phyloP scores from a whole-genome alignment of 2,113 vertebrate genomes.

The Thalassoma bifasciatum region DNA sequence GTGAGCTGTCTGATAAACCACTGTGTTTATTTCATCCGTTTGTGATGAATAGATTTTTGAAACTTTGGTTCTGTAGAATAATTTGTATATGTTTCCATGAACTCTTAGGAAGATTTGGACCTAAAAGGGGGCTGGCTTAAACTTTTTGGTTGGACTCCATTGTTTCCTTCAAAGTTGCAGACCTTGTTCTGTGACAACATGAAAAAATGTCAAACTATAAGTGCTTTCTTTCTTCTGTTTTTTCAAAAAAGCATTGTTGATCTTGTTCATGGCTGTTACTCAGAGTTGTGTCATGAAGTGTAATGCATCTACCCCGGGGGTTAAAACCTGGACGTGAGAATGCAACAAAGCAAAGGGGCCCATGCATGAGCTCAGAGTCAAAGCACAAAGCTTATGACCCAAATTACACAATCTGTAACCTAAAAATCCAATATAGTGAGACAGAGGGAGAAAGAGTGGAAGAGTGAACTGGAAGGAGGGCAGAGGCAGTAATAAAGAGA shows the following conservation, averaged over 20 bases:
- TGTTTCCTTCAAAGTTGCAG: not conserved
- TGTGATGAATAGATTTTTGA: too few species aligned
- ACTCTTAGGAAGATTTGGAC: too few species aligned
- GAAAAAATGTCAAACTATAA: too few species aligned
- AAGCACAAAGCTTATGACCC: slow-evolving; percentile 8
- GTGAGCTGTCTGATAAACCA: too few species aligned
- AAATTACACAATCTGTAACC: slow-evolving; percentile 4
- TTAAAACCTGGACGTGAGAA: slow-evolving; percentile 18
- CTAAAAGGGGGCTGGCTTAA: too few species aligned
- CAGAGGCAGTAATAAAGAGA: slow-evolving; percentile 10
- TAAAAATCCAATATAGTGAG: not conserved
- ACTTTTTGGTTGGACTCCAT: not conserved
- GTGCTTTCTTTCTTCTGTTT: not conserved
- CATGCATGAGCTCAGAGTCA: slow-evolving; percentile 2
- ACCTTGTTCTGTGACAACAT: not conserved
- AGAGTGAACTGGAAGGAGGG: not conserved
- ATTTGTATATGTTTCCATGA: too few species aligned
- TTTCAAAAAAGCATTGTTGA: not conserved
- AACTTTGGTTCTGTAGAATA: too few species aligned
- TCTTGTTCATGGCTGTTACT: slow-evolving; percentile 4
- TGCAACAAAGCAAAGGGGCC: not conserved
- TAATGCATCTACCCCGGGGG: not conserved
- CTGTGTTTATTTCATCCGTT: too few species aligned
- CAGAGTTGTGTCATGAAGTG: slow-evolving; percentile 39
- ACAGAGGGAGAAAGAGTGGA: not conserved